phyloP scores from a whole-genome alignment of 2,888 invertebrate genomes.

The Teleogryllus oceanicus region DNA sequence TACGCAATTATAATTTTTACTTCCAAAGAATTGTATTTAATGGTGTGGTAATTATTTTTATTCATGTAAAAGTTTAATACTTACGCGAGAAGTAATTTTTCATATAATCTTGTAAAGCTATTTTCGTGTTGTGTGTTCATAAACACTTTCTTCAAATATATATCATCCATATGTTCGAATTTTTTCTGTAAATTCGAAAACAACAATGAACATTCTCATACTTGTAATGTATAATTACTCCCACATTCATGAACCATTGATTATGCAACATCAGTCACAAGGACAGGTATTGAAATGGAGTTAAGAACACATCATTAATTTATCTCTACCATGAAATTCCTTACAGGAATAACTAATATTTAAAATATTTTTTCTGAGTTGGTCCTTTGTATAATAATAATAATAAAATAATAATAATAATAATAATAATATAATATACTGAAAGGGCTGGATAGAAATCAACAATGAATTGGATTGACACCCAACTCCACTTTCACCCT shows the following conservation, averaged over 20 bases:
- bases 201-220: not conserved
- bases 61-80: slow-evolving; percentile 20
- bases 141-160: slow-evolving; percentile 51
- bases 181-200: slow-evolving; percentile 42
- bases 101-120: slow-evolving; percentile 36
- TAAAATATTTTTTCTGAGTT: too few species aligned
- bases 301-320: too few species aligned
- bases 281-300: too few species aligned
- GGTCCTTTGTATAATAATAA: too few species aligned
- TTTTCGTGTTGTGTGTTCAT: slow-evolving; percentile 43
- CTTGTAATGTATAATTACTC: not conserved
- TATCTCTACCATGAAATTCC: too few species aligned
- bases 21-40: not conserved
- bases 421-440: slow-evolving; percentile 22
- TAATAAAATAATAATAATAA: not conserved
- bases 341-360: too few species aligned
- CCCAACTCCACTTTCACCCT: not conserved
- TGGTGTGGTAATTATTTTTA: too few species aligned
- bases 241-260: not conserved
- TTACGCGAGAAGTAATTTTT: slow-evolving; percentile 38
- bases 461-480: not conserved
- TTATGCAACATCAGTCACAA: too few species aligned
- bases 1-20: not conserved
- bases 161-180: slow-evolving; percentile 52
- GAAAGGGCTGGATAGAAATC: not conserved